Conservation (phyloP, 1,140 invertebrate genomes). For the Lordiphosa clarofinis region DNA sequence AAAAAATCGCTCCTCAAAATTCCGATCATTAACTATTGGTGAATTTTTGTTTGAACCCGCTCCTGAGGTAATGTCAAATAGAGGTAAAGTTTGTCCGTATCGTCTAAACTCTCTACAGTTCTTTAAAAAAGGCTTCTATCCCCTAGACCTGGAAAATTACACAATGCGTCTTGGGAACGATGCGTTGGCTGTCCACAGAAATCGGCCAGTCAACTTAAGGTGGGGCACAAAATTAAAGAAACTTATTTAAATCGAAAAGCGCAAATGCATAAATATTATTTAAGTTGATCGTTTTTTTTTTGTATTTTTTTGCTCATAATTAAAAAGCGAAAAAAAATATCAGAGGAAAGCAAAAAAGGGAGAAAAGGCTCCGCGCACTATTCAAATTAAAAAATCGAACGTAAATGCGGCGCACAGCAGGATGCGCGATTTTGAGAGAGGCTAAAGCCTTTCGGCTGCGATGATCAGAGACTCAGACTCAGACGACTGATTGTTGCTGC, state of each 20-base stretch:
- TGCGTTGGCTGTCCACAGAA: not conserved
- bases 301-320: constrained; percentile 66
- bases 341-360: not conserved
- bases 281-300: constrained; percentile 46
- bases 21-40: too few relatives aligned
- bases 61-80: too few relatives aligned
- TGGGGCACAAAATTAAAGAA: constrained; percentile 38
- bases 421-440: constrained; percentile 58
- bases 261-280: constrained; percentile 75
- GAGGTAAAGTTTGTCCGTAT: too few relatives aligned
- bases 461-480: constrained; percentile 2
- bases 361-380: constrained; percentile 35
- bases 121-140: too few relatives aligned
- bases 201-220: constrained; percentile 29
- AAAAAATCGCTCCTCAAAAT: too few relatives aligned
- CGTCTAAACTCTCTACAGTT: too few relatives aligned
- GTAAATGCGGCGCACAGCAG: constrained; percentile 77
- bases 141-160: not conserved
- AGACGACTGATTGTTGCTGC: constrained; percentile 51
- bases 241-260: constrained; percentile 72
- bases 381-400: constrained; percentile 77
- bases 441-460: constrained; percentile 21
- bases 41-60: too few relatives aligned
- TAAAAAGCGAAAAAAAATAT: constrained; percentile 46
- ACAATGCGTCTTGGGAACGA: too few relatives aligned